Evolutionary conservation across 1,140 invertebrate genomes (phyloP).

Genomic region (Mycetomoellerius zeteki): DNA sequence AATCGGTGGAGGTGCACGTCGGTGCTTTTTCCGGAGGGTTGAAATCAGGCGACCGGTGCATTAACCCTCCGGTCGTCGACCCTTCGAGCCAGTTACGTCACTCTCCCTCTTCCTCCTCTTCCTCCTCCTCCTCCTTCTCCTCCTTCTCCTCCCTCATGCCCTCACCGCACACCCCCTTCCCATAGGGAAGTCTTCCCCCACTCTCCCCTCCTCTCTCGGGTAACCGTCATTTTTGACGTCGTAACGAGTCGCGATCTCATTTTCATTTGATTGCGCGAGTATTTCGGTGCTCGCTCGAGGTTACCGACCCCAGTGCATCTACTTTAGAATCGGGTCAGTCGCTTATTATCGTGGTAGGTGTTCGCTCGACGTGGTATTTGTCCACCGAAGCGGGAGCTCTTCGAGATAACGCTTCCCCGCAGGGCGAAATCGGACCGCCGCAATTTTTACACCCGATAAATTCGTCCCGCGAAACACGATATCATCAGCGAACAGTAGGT

Average conservation of each 20-base stretch:
- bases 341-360: conserved; percentile 86
- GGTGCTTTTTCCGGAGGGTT: conserved; percentile 79
- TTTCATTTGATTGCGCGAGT: conserved; percentile 87
- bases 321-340: conserved; percentile 86
- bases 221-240: conserved; percentile 86
- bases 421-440: conserved; percentile 35
- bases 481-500: conserved; percentile 31
- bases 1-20: conserved; percentile 70
- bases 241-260: conserved; percentile 87
- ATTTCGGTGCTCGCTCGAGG: conserved; percentile 85
- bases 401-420: conserved; percentile 79
- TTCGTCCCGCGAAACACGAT: conserved; percentile 68
- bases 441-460: conserved; percentile 69
- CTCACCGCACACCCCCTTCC: conserved; percentile 30
- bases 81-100: conserved; percentile 85
- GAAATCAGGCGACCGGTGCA: conserved; percentile 83
- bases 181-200: conserved; percentile 8
- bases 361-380: conserved; percentile 79
- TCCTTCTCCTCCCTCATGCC: conserved; percentile 38
- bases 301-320: conserved; percentile 85
- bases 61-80: conserved; percentile 85
- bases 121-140: conserved; percentile 43
- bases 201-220: conserved; percentile 37
- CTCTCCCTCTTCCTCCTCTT: conserved; percentile 60
- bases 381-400: conserved; percentile 70